Evolutionary conservation across 2,888 invertebrate genomes (phyloP).

Genomic region (Ptilodon capucinus): DNA sequence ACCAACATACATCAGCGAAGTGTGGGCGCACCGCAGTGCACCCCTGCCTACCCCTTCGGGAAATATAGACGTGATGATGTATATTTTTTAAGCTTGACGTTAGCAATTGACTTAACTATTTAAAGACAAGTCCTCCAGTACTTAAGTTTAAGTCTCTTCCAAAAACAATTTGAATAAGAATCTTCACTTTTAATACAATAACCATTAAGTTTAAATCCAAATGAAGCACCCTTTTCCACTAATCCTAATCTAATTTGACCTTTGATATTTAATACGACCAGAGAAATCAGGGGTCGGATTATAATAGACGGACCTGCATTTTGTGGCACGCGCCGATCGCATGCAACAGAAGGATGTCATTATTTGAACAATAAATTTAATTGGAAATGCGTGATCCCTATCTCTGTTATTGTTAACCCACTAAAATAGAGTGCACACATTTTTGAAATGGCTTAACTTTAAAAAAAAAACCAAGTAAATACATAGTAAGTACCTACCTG

Average conservation of each 20-base stretch:
- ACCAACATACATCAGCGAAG: no score
- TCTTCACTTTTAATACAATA: not conserved
- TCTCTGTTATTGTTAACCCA: conserved; percentile 13
- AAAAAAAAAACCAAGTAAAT: no score
- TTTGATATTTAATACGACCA: not conserved
- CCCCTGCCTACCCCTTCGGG: no score
- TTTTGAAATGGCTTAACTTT: not conserved
- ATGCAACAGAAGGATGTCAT: conserved; percentile 54
- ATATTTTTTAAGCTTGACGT: no score
- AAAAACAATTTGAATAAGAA: not conserved
- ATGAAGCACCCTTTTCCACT: not conserved
- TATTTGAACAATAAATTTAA: conserved; percentile 74
- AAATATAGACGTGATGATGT: no score
- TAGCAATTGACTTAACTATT: no score
- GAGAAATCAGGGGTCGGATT: not conserved
- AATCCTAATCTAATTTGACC: conserved; percentile 2
- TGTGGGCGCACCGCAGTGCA: no score
- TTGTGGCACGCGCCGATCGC: conserved; percentile 50
- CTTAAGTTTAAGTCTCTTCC: no score
- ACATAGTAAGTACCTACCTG: no score
- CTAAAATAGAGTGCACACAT: conserved; percentile 10
- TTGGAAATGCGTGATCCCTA: conserved; percentile 49
- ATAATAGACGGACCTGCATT: not conserved
- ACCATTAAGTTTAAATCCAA: not conserved
- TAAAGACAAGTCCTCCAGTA: no score